Conservation (phyloP, 2,888 invertebrate species). For the Caprella mutica region DNA sequence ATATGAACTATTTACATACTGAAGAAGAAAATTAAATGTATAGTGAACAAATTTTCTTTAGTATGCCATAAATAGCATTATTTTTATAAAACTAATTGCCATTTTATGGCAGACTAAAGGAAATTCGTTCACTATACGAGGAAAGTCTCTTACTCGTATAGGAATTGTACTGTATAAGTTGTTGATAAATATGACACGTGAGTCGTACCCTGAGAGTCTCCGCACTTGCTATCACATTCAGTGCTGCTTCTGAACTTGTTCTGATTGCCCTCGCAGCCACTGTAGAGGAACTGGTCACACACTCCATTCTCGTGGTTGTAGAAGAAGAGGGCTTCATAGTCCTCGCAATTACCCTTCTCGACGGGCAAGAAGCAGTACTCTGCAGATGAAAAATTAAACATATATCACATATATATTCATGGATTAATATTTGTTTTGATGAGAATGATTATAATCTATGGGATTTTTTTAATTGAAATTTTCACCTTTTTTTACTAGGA, state of each 20-base stretch:
- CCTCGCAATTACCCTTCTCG: slow-evolving; percentile 56
- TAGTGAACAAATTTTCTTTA: no score
- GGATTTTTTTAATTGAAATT: neutral
- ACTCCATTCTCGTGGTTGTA: slow-evolving; percentile 59
- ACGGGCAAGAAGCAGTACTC: slow-evolving; percentile 57
- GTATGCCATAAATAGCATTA: no score
- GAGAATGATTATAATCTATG: no score
- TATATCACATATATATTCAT: neutral
- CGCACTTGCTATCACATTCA: slow-evolving; percentile 60
- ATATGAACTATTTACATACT: neutral
- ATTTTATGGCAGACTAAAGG: no score
- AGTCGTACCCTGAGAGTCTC: slow-evolving; percentile 50
- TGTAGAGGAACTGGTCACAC: slow-evolving; percentile 66
- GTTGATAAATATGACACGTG: no score
- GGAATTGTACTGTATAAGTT: no score
- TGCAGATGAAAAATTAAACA: slow-evolving; percentile 38
- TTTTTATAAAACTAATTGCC: no score
- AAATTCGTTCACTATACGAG: no score
- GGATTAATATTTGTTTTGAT: neutral
- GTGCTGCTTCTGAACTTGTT: slow-evolving; percentile 61
- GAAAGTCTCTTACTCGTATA: no score
- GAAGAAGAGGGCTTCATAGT: slow-evolving; percentile 52
- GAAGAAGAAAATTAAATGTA: neutral
- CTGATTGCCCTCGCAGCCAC: slow-evolving; percentile 68
- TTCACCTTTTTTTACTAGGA: no score